Base-by-base conservation (phyloP, 2,797 vertebrate genomes). In the Galago senegalensis region DNA sequence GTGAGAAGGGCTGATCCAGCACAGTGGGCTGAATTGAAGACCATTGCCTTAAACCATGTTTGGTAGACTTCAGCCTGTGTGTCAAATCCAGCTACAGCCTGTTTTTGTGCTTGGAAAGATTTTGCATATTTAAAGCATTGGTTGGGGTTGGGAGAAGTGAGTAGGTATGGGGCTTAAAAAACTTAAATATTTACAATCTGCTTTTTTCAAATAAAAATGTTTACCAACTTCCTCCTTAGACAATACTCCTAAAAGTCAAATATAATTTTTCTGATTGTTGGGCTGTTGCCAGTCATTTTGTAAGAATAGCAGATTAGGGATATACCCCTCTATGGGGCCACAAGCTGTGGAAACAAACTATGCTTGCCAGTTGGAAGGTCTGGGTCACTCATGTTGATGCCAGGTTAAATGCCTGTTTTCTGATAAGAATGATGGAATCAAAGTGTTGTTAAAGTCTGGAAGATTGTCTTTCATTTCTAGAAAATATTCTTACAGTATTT, bases 191-290 rank as follows among this genome's bases (percentile, higher is more conserved):
- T 84, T 88, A 67, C 60, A 88, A 1, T 60, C 37, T 76, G 23
- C 58, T 21, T 40, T 95, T 93, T 93, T 79, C 58, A 89, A 63
- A 49, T 4, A 93, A 94, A 81, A 88, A 77, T 53, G 12, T 43
- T 86, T 95, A 31, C 5, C 60, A 83, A 53, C 20, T 63, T 5
- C 37, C 80, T 9, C 60, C 37, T 88, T 91, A 60, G 67, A 73
- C 8, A 46, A 1, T 89, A 85, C 53, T 72, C 23, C 6, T 43
- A 70, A 89, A 21, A 10, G 82, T 87, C 63, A 82, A 93, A 20
- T 80, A 49, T 95, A 16, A 86, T 91, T 93, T 94, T 40, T 49
- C 27, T 65, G 53, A 88, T 25, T 80, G 25, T 56, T 83, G 53
- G 10, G 13, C 17, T 89, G 17, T 63, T 70, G n/a, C 46, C 49